Conservation (phyloP, 2,113 vertebrate genomes). For the Monarcha castaneiventris region DNA sequence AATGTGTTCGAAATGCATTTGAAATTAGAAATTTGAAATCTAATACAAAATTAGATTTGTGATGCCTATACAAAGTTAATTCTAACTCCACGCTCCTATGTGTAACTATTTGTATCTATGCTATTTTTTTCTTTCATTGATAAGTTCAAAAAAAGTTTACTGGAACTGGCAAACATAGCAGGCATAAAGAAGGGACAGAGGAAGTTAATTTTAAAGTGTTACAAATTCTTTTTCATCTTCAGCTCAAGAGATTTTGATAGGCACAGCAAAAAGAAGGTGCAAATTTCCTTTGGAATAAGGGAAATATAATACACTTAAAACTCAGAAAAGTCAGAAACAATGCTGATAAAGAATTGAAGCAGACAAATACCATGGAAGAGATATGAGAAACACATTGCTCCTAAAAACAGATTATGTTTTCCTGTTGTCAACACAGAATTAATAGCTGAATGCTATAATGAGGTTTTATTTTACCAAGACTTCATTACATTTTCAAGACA, state of each 20-base stretch:
- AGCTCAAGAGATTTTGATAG: neutral
- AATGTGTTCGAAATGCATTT: neutral
- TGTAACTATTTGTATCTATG: neutral
- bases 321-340: neutral
- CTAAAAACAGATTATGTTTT: neutral
- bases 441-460: conserved; percentile 1
- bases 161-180: neutral
- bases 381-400: neutral
- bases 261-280: neutral
- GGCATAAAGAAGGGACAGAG: neutral
- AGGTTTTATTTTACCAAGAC: conserved; percentile 15
- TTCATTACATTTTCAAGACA: conserved; percentile 41
- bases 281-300: neutral
- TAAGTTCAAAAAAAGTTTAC: neutral
- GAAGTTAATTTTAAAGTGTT: neutral
- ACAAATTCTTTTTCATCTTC: neutral
- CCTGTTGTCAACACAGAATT: neutral
- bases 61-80: neutral
- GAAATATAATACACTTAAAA: neutral
- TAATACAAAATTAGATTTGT: neutral
- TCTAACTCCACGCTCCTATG: neutral
- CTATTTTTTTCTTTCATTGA: neutral
- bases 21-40: neutral
- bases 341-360: neutral
- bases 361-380: neutral